phyloP scores from a whole-genome alignment of 2,113 vertebrate genomes.

The Vidua chalybeata region DNA sequence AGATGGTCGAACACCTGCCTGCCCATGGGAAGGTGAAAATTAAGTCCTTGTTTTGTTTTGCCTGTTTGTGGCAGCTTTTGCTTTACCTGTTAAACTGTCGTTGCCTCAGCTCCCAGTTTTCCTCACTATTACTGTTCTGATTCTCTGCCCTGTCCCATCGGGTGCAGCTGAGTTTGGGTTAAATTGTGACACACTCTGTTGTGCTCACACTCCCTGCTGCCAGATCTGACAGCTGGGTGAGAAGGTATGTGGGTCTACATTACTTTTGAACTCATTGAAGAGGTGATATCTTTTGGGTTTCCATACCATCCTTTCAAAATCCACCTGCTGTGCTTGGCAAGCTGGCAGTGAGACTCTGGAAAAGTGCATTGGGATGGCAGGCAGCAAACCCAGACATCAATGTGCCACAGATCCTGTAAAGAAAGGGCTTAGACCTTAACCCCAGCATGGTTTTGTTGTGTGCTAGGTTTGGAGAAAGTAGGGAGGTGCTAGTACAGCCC shows the following conservation, averaged over 20 bases:
- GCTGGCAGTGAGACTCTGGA: fast-evolving
- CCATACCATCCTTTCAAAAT: not conserved
- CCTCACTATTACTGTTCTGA: not conserved
- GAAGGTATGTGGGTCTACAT: not conserved
- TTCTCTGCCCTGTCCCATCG: not conserved
- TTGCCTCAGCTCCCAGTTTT: not conserved
- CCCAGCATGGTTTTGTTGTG: not conserved
- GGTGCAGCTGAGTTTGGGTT: not conserved
- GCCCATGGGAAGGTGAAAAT: not conserved
- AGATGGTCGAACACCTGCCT: not conserved
- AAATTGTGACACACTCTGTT: not conserved
- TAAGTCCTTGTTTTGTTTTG: not conserved
- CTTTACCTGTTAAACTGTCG: not conserved
- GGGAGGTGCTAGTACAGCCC: not conserved
- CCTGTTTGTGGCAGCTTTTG: not conserved
- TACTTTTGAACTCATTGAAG: not conserved
- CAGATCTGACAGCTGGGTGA: not conserved
- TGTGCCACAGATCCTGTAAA: not conserved
- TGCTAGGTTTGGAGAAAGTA: not conserved
- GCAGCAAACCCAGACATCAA: not conserved
- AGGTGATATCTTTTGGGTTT: not conserved
- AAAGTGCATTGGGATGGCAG: not conserved
- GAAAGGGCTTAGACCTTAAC: not conserved
- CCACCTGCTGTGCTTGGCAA: not conserved
- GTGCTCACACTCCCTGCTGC: not conserved